Evolutionary conservation across 1,140 invertebrate species (phyloP).

Genomic region (Aleiodes sp.): DNA sequence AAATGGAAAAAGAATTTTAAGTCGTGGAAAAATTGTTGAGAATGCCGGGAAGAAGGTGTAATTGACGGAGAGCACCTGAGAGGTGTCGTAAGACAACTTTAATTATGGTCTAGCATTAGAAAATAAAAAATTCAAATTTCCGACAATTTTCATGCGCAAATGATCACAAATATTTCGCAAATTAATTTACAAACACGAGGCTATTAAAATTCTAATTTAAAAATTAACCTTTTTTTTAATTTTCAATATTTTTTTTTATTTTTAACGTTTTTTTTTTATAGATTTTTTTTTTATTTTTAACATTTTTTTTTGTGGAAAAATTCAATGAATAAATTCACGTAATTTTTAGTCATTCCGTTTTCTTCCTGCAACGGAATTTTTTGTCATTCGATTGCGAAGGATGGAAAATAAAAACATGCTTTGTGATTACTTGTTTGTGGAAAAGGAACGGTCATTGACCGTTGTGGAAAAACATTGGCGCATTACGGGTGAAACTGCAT

Average conservation of each 20-base stretch:
- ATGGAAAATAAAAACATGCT: neutral
- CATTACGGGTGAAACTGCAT: conserved; percentile 51
- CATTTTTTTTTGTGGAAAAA: too few relatives aligned
- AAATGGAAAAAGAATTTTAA: neutral
- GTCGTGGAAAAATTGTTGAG: neutral
- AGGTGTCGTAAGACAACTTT: neutral
- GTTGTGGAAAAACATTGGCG: conserved; percentile 44
- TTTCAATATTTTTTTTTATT: neutral
- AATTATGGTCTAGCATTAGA: neutral
- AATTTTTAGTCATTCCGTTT: too few relatives aligned
- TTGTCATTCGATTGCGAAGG: neutral
- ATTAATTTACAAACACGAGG: too few relatives aligned
- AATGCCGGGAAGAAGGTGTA: neutral
- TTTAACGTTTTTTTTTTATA: neutral
- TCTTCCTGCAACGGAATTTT: too few relatives aligned
- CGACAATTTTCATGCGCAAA: neutral
- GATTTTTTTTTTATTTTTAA: neutral
- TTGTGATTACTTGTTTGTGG: neutral
- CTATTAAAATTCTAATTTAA: too few relatives aligned
- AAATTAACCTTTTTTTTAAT: neutral
- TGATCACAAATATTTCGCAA: too few relatives aligned
- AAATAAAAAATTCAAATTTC: neutral
- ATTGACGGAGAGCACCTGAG: neutral
- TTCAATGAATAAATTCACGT: too few relatives aligned
- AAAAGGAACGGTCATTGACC: conserved; percentile 42